These are phyloP conservation scores for Amorpha juglandis DNA, from an alignment of 2,888 invertebrate species.

Conservation along the genomic window DNA sequence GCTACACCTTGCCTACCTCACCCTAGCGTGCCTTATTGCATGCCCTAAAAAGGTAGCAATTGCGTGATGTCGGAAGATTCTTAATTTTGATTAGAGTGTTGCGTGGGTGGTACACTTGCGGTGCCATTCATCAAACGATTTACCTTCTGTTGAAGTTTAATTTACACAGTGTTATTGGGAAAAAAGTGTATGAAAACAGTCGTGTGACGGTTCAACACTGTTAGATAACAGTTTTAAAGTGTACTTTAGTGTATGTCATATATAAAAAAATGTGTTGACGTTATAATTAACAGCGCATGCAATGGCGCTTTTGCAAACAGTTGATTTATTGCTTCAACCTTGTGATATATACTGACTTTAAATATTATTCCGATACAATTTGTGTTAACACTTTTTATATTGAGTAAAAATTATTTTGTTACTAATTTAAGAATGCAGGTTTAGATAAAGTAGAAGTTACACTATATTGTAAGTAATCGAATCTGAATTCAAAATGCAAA, in stretches of 20 bases:
- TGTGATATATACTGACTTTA: not conserved
- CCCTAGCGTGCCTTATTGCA: conserved; percentile 40
- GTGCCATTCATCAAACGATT: conserved; percentile 69
- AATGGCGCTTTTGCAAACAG: conserved; percentile 19
- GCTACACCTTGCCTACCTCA: conserved; percentile 28
- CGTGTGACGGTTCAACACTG: not conserved
- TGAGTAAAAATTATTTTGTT: not conserved
- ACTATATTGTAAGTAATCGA: too few relatives aligned
- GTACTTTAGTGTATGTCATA: not conserved
- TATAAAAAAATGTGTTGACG: conserved; percentile 12
- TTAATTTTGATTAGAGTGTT: conserved; percentile 72
- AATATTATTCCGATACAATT: conserved; percentile 1
- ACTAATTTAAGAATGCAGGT: not conserved
- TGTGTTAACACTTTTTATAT: not conserved
- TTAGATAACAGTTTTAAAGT: conserved; percentile 14
- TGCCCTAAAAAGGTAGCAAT: conserved; percentile 51
- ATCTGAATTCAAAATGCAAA: too few relatives aligned
- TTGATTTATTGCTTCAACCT: conserved; percentile 14
- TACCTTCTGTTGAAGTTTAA: conserved; percentile 61
- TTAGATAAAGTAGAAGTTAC: too few relatives aligned
- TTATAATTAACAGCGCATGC: conserved; percentile 14
- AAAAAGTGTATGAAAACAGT: conserved; percentile 15
- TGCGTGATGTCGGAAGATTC: conserved; percentile 73
- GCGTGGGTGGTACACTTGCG: conserved; percentile 64
- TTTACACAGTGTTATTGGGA: conserved; percentile 51